These are phyloP conservation scores for Andrena bicolor DNA, from an alignment of 2,888 invertebrate species.

Conservation along the genomic window DNA sequence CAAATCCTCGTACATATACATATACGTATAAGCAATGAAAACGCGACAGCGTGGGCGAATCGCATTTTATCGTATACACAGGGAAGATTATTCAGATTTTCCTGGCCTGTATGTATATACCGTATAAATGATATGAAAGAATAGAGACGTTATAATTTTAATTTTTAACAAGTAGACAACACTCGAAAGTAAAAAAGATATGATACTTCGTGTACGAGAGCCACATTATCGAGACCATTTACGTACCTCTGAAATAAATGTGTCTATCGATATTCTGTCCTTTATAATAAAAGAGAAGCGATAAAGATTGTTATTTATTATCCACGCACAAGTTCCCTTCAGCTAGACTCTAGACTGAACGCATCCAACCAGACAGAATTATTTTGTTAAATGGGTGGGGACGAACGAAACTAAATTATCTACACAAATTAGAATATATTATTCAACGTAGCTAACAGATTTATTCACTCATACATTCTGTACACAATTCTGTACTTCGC, in stretches of 20 bases:
- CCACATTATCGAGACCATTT: slow-evolving; percentile 72
- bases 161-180: slow-evolving; percentile 60
- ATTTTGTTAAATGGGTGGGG: background rate
- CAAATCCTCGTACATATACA: background rate
- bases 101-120: slow-evolving; percentile 76
- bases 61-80: slow-evolving; percentile 29
- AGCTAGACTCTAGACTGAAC: background rate
- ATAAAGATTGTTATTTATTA: slow-evolving; percentile 2
- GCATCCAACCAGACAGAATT: background rate
- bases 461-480: slow-evolving; percentile 43
- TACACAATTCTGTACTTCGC: slow-evolving; percentile 16
- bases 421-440: background rate
- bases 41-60: slow-evolving; percentile 17
- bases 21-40: background rate
- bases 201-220: slow-evolving; percentile 66
- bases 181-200: slow-evolving; percentile 54
- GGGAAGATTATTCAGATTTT: slow-evolving; percentile 19
- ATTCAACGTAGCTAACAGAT: slow-evolving; percentile 29
- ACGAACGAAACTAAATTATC: background rate
- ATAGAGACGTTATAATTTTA: slow-evolving; percentile 59
- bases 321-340: background rate
- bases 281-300: slow-evolving; percentile 75
- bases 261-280: slow-evolving; percentile 77
- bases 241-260: slow-evolving; percentile 71
- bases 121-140: slow-evolving; percentile 60